Base-by-base conservation (phyloP, 35 echinoderm and acorn worm genomes). In the Apostichopus californicus region DNA sequence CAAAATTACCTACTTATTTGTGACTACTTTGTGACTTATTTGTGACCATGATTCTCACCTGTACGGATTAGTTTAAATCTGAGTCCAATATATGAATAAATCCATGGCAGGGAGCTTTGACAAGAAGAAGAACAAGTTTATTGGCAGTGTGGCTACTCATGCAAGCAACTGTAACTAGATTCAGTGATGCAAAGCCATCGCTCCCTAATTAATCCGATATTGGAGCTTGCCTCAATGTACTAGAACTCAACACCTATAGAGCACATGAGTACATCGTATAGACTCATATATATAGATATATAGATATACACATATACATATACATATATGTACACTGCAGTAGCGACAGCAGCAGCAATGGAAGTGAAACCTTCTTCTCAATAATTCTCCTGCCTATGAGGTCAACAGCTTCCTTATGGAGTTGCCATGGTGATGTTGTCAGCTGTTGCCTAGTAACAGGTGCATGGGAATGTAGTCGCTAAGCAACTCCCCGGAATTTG, bases 371-470 rank as follows among this genome's bases (percentile, higher is more conserved):
- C 17, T 75, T 75, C 71, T 20, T 75, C 71, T 75, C 71, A 75
- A 75, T 75, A 75, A 75, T 75, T 75, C 13, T 75, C 71, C 12
- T 75, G 71, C 86, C 17, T 89, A 52, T 89, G 86, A 89, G 86
- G 86, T 89, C 86, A 89, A 89, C 61, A 68, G 86, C 86, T 89
- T 89, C 63, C 86, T 82, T 82, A 89, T 52, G 63, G 61, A 72
- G 57, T 89, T 75, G 24, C 86, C 63, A 89, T 89, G 86, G 86
- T 89, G 86, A 89, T 89, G 86, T 89, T 89, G 86, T 58, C 86
- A 89, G 86, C 86, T 89, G 86, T 89, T 89, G 86, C 86, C 68
- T 89, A 89, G 86, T 54, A 26, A 89, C 63, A 72, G 22, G 20
- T 89, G 61, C 68, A 89, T 68, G 61, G 86, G 86, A 89, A 89